phyloP scores from a whole-genome alignment of 1,140 invertebrate species.

The Diachasmimorpha longicaudata region DNA sequence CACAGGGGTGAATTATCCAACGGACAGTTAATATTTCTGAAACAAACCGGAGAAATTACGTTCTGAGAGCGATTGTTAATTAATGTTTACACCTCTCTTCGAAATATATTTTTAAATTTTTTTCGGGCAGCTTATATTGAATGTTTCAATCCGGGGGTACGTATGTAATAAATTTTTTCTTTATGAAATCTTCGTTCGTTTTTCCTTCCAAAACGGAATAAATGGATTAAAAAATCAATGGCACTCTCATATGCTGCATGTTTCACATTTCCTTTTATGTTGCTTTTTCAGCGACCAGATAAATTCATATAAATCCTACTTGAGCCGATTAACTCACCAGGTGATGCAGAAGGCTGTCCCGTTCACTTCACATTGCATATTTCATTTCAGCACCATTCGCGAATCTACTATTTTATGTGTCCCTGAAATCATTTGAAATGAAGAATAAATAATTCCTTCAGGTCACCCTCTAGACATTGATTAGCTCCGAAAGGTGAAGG shows the following conservation, averaged over 20 bases:
- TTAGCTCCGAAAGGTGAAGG: too few relatives aligned
- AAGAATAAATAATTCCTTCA: neutral
- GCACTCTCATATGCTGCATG: neutral
- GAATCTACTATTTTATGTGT: neutral
- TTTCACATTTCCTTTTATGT: neutral
- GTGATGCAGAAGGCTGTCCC: neutral
- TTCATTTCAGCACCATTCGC: neutral
- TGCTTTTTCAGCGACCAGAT: neutral
- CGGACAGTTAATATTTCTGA: too few relatives aligned
- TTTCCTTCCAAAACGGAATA: neutral
- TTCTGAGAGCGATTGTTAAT: too few relatives aligned
- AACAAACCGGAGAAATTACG: too few relatives aligned
- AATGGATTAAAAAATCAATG: neutral
- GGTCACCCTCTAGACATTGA: too few relatives aligned
- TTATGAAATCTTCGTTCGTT: too few relatives aligned
- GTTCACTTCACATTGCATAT: neutral
- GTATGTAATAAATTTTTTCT: too few relatives aligned
- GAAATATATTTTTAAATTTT: too few relatives aligned
- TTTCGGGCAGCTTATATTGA: too few relatives aligned
- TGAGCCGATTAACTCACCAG: constrained; percentile 1
- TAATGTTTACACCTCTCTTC: too few relatives aligned
- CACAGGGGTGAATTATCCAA: too few relatives aligned
- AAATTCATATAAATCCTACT: neutral
- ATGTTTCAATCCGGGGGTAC: too few relatives aligned
- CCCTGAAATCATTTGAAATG: neutral